phyloP scores from a whole-genome alignment of 2,888 invertebrate genomes.

The Microplitis deprimator region DNA sequence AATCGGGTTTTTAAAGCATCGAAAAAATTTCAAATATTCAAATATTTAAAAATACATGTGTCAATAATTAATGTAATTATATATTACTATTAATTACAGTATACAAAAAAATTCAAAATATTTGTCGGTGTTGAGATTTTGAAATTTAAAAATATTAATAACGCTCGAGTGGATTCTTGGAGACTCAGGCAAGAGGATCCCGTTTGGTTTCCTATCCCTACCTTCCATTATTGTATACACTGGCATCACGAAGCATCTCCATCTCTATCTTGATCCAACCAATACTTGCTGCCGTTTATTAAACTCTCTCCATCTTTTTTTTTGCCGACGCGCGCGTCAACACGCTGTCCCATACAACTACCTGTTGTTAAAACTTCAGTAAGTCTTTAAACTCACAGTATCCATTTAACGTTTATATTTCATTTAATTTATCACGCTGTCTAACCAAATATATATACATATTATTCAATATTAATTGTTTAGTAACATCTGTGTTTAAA shows the following conservation, averaged over 20 bases:
- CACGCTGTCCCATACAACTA: slow-evolving; percentile 64
- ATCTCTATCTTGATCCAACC: slow-evolving; percentile 44
- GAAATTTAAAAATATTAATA: not conserved
- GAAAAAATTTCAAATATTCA: too few relatives aligned
- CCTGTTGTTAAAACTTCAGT: slow-evolving; percentile 64
- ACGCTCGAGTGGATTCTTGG: not conserved
- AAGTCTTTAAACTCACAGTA: not conserved
- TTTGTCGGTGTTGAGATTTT: slow-evolving; percentile 27
- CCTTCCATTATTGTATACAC: slow-evolving; percentile 15
- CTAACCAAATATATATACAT: too few relatives aligned
- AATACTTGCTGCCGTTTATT: slow-evolving; percentile 42
- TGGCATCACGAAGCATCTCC: slow-evolving; percentile 21
- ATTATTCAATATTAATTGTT: too few relatives aligned
- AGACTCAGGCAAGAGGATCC: slow-evolving; percentile 18
- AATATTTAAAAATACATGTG: too few relatives aligned
- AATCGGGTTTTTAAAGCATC: not conserved
- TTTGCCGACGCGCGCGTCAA: slow-evolving; percentile 54
- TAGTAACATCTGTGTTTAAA: too few relatives aligned
- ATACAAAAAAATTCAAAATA: too few relatives aligned
- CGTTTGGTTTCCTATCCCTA: slow-evolving; percentile 39
- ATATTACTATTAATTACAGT: too few relatives aligned
- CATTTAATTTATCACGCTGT: too few relatives aligned
- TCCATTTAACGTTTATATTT: slow-evolving; percentile 18
- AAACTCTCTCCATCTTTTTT: slow-evolving; percentile 41
- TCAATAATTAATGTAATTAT: too few relatives aligned